A percentile compares a stretch with the other conserved stretches of the same genome.
phyloP scores from a whole-genome alignment of 92 coral and sea anemone genomes.

The Zoanthus gigantus region DNA sequence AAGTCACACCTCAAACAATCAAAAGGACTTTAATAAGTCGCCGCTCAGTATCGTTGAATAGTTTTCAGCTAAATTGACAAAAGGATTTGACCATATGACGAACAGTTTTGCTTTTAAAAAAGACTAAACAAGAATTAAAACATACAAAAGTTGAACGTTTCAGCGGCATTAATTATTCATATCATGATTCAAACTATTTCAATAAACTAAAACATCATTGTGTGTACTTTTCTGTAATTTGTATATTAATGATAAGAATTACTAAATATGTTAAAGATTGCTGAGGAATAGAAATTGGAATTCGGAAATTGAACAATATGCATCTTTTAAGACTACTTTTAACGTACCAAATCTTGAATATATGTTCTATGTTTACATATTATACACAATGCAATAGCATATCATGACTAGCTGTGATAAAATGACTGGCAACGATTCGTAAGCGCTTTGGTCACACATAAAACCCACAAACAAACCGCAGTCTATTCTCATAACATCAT shows the following conservation, averaged over 20 bases:
- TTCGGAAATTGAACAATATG: not conserved
- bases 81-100: not conserved
- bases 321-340: not conserved
- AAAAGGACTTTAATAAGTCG: not conserved
- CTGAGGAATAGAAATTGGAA: not conserved
- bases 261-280: not conserved
- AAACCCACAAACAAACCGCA: conserved; percentile 32
- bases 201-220: not conserved
- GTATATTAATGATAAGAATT: conserved; percentile 13
- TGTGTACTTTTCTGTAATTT: not conserved
- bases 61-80: not conserved
- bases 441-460: not conserved
- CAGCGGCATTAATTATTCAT: not conserved
- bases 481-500: not conserved
- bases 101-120: not conserved
- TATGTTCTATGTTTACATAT: not conserved
- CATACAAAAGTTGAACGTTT: not conserved
- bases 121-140: not conserved
- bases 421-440: not conserved
- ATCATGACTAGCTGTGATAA: not conserved
- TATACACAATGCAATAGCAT: not conserved
- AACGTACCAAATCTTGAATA: not conserved
- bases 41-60: not conserved
- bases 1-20: not conserved
- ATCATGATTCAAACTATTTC: conserved; percentile 12